phyloP scores from a whole-genome alignment of 2,888 invertebrate genomes.

The Doris montereyensis region DNA sequence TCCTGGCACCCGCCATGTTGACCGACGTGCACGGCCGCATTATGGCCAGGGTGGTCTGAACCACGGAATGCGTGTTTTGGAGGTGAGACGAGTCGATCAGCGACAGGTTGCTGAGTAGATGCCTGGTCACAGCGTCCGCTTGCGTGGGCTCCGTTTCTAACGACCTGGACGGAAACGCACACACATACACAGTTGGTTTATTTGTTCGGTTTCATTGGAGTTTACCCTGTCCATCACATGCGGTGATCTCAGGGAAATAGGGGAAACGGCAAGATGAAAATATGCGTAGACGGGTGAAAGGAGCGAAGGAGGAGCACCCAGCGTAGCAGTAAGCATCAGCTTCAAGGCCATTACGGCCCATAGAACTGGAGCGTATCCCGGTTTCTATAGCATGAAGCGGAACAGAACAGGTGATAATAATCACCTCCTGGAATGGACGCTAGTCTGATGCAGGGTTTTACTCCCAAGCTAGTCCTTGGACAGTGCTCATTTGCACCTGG shows the following conservation, averaged over 20 bases:
- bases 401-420: too few relatives aligned
- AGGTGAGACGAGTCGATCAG: conserved; percentile 60
- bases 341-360: too few relatives aligned
- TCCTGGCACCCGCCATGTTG: conserved; percentile 56
- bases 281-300: background rate
- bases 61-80: conserved; percentile 53
- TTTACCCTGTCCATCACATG: too few relatives aligned
- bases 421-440: too few relatives aligned
- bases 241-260: too few relatives aligned
- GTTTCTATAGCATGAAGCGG: too few relatives aligned
- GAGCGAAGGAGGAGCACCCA: background rate
- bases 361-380: too few relatives aligned
- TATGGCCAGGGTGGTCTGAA: conserved; percentile 58
- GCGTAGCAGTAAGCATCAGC: background rate
- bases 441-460: too few relatives aligned
- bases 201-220: too few relatives aligned
- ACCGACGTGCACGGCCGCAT: conserved; percentile 52
- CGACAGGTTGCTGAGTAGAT: conserved; percentile 81
- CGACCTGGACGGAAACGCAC: background rate
- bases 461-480: too few relatives aligned
- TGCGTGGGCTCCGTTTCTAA: too few relatives aligned
- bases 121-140: conserved; percentile 84
- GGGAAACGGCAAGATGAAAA: background rate
- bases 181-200: background rate
- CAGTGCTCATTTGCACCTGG: too few relatives aligned